phyloP scores from a whole-genome alignment of 2,113 vertebrate genomes.

The Salminus brasiliensis region DNA sequence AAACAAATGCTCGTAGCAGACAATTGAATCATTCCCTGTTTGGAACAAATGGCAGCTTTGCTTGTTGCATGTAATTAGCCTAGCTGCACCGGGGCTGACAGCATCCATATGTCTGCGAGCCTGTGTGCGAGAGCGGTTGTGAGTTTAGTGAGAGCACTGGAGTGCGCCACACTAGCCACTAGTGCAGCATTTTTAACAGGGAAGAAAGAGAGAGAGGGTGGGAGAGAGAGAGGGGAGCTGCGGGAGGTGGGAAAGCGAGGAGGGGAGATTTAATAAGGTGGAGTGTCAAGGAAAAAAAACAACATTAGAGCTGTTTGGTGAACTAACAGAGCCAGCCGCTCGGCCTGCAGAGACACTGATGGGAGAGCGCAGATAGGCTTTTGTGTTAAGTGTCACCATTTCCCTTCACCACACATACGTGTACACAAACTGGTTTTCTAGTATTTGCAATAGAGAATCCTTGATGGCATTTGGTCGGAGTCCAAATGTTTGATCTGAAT shows the following conservation, averaged over 20 bases:
- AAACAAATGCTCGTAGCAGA: constrained; percentile 56
- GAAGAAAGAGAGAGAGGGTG: no score
- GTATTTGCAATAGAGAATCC: not conserved
- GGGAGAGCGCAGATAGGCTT: not conserved
- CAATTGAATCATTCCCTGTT: constrained; percentile 60
- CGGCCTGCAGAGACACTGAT: constrained; percentile 16
- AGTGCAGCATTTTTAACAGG: constrained; percentile 49
- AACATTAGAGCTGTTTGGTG: constrained; percentile 28
- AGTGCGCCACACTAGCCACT: constrained; percentile 39
- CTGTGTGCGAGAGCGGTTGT: constrained; percentile 30
- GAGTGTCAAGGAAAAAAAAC: constrained; percentile 32
- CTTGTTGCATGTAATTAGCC: constrained; percentile 62
- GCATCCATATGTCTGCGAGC: constrained; percentile 57
- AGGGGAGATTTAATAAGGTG: constrained; percentile 53
- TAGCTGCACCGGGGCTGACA: constrained; percentile 54
- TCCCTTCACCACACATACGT: not conserved
- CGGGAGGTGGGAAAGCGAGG: constrained; percentile 41
- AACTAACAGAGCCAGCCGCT: constrained; percentile 22
- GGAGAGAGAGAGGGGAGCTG: constrained; percentile 39
- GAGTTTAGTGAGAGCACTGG: constrained; percentile 51
- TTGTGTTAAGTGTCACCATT: constrained; percentile 15
- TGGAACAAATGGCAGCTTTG: constrained; percentile 59
- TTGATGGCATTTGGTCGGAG: not conserved
- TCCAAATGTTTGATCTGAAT: no score
- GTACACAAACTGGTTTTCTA: not conserved